Base-by-base conservation (phyloP, 2,888 invertebrate species). In the Stenotaenia linearis region DNA sequence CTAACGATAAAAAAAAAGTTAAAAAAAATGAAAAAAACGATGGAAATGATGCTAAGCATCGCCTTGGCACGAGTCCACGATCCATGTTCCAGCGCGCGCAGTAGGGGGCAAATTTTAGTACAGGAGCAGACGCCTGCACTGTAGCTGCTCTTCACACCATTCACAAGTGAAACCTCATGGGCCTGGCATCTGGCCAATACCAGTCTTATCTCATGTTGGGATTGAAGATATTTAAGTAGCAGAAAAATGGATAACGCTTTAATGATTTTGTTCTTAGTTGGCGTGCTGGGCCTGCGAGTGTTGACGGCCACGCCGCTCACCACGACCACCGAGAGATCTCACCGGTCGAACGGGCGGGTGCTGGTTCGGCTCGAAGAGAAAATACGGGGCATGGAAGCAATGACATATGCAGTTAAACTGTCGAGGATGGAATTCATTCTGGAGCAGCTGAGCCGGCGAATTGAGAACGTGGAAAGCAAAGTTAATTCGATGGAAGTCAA, bases 391-490 rank as follows among this genome's bases (percentile, higher is more conserved):
- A 37, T 83, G 78, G 82, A 82, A 25, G 80, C 81, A 4, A 80
- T 80, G 37, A 61, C 79, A n/a, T 79, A 82, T 77, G 80, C 81
- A n/a, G 23, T 81, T 28, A 81, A 80, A 74, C 25, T 82, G 7
- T 84, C 86, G 15, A 84, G 86, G 32, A 81, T 87, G 56, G 86
- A 86, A 80, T 81, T 83, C 35, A 83, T 84, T 35, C 79, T 85
- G 30, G 85, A 86, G 80, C 86, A 85, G 80, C 85, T 88, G 80
- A 84, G 85, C 40, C 83, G 87, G 81, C 85, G 87, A 82, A 83
- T 88, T 80, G 88, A 88, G 77, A 85, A 85, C 23, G 84, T 89
- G 28, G 87, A 88, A 81, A 82, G 85, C 6, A 86, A 87, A 82
- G 83, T 88, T 1, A 85, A 85, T 1, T 83, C 87, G 75, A 81